Conservation (phyloP, 1,140 invertebrate species). For the Apis laboriosa region DNA sequence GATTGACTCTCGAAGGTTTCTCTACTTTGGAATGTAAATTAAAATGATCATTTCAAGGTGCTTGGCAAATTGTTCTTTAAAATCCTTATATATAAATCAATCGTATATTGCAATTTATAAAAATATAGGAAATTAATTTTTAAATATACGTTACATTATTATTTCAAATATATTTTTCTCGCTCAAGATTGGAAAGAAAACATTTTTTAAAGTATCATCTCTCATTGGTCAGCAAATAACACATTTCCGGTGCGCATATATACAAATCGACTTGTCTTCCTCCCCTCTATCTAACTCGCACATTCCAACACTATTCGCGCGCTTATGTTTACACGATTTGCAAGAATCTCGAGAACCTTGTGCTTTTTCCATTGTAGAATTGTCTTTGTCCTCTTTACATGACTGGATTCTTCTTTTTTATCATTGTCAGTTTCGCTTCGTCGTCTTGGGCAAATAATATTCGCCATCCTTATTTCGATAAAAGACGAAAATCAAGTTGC, state of each 20-base stretch:
- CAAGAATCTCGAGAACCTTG: constrained; percentile 44
- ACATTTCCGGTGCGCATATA: background rate
- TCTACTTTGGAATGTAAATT: background rate
- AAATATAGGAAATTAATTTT: too few species aligned
- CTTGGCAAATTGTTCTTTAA: too few species aligned
- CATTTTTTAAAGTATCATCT: background rate
- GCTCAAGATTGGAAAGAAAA: too few species aligned
- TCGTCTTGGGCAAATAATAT: background rate
- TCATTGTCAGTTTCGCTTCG: constrained; percentile 9
- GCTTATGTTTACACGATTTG: constrained; percentile 22
- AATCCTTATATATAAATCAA: too few species aligned
- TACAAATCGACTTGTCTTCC: too few species aligned
- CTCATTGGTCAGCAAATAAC: background rate
- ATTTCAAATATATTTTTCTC: too few species aligned
- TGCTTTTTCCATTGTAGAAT: constrained; percentile 12
- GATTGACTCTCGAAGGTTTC: background rate
- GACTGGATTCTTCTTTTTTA: background rate
- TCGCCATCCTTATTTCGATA: constrained; percentile 11
- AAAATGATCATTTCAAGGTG: background rate
- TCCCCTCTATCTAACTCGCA: too few species aligned
- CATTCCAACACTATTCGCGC: background rate
- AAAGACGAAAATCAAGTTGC: constrained; percentile 36
- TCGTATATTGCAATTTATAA: too few species aligned
- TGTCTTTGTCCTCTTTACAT: constrained; percentile 13
- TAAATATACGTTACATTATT: too few species aligned